These are phyloP conservation scores for Orthosia gothica DNA, from an alignment of 2,888 invertebrate species.

Conservation along the genomic window DNA sequence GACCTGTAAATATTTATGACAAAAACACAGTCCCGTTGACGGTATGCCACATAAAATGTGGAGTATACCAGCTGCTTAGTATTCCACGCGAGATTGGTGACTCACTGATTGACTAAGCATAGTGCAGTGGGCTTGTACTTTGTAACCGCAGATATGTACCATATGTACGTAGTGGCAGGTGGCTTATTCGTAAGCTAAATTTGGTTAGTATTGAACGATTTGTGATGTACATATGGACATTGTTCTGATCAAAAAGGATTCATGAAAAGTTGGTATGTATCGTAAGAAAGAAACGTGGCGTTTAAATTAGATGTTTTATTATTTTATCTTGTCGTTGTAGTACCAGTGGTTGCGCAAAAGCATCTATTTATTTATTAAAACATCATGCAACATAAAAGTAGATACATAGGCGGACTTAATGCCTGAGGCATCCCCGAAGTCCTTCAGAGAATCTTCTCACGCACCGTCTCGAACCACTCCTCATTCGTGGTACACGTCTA, in stretches of 20 bases:
- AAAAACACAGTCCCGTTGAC: conserved; percentile 53
- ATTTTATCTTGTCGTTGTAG: too few species aligned
- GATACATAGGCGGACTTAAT: too few species aligned
- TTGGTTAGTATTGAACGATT: not conserved
- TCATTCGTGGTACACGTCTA: too few species aligned
- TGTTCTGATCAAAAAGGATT: not conserved
- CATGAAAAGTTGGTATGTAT: not conserved
- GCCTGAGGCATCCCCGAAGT: too few species aligned
- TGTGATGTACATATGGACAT: not conserved
- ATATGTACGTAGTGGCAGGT: conserved; percentile 25
- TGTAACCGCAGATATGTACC: conserved; percentile 7
- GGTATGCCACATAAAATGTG: conserved; percentile 38
- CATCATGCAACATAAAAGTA: too few species aligned
- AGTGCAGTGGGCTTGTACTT: conserved; percentile 19
- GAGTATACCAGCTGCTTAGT: conserved; percentile 44
- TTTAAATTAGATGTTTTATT: too few species aligned
- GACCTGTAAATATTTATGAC: conserved; percentile 56
- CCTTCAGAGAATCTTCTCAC: too few species aligned
- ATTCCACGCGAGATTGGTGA: conserved; percentile 43
- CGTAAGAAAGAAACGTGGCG: too few species aligned
- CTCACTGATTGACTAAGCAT: conserved; percentile 52
- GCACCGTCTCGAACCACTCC: too few species aligned
- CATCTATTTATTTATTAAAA: too few species aligned
- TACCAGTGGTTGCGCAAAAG: too few species aligned
- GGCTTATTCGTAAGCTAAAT: conserved; percentile 1